Evolutionary conservation across 2,797 vertebrate species (phyloP), one percentile per base, ranked within the genome.

Genomic region (Protonibea diacanthus): DNA sequence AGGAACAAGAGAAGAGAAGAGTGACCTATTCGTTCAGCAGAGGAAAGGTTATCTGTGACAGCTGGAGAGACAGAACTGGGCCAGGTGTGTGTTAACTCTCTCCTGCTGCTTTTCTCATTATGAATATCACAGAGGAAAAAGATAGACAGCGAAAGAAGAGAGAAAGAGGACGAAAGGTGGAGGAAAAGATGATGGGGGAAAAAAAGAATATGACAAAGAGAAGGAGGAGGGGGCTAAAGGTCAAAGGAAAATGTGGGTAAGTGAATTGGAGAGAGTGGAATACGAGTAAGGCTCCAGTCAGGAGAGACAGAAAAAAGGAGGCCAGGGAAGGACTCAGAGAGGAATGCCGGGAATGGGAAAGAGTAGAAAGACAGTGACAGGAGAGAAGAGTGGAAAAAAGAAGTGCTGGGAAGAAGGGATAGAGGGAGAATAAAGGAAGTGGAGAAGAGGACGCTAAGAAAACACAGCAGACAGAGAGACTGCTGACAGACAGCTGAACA

Each of bases 291-390:
- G 48, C 81, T 87, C 83, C 70, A 86, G 79, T 67, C 65, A 70
- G 70, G 52, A 76, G 65, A 88, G 65, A 81, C 40, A 76, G 70
- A 85, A 61, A 38, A 82, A 76, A 71, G 44, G 76, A 75, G 66
- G 83, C 69, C 74, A 84, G 66, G 45, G 72, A 84, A 81, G 63
- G 78, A 85, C 52, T 84, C 42, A 21, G 45, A 40, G 57, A 90
- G 86, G 90, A 92, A 92, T 91, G 84, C 89, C 72, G 88, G 82
- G 88, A 92, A 89, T 91, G 83, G 86, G 86, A 84, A 74, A 82
- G 71, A 88, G 74, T 62, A 88, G 81, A 76, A 77, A 88, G 84
- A 92, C 74, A 20, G 89, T 80, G 90, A 89, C 88, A 78, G 86
- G 63, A 90, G 88, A 86, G 44, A 1, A 38, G 55, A 83, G 74